Evolutionary conservation across 2,888 invertebrate genomes (phyloP).

Genomic region (Embidobia sp.): DNA sequence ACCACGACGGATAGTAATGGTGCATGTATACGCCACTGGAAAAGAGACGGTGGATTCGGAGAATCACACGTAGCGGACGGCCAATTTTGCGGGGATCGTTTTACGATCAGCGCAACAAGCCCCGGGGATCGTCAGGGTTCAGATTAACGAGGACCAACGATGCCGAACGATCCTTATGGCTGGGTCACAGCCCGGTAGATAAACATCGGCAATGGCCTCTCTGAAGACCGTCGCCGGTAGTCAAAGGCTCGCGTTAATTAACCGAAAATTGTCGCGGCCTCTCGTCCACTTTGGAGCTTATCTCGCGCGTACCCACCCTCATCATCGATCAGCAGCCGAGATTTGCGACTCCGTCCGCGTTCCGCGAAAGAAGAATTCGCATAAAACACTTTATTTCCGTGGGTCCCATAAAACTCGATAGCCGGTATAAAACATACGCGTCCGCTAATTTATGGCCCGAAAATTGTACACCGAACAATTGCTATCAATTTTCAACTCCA

Average conservation of each 20-base stretch:
- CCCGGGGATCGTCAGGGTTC: conserved; percentile 60
- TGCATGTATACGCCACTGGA: conserved; percentile 64
- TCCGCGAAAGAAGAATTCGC: conserved; percentile 47
- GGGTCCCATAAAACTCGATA: conserved; percentile 46
- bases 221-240: conserved; percentile 72
- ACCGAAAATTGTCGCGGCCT: conserved; percentile 72
- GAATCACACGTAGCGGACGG: conserved; percentile 60
- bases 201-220: conserved; percentile 73
- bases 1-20: conserved; percentile 62
- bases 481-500: conserved; percentile 56
- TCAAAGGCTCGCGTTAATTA: conserved; percentile 78
- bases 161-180: conserved; percentile 25
- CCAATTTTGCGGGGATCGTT: conserved; percentile 65
- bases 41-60: conserved; percentile 53
- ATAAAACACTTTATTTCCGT: conserved; percentile 51
- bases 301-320: conserved; percentile 9
- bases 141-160: conserved; percentile 74
- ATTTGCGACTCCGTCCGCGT: neutral
- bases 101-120: conserved; percentile 66
- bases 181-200: conserved; percentile 74
- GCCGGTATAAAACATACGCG: conserved; percentile 46
- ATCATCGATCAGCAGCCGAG: too few relatives aligned
- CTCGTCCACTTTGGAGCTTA: conserved; percentile 13
- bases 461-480: conserved; percentile 55
- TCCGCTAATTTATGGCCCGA: conserved; percentile 41